These are phyloP conservation scores for Phalacrocorax aristotelis DNA, from an alignment of 2,113 vertebrate genomes.

Conservation along the genomic window DNA sequence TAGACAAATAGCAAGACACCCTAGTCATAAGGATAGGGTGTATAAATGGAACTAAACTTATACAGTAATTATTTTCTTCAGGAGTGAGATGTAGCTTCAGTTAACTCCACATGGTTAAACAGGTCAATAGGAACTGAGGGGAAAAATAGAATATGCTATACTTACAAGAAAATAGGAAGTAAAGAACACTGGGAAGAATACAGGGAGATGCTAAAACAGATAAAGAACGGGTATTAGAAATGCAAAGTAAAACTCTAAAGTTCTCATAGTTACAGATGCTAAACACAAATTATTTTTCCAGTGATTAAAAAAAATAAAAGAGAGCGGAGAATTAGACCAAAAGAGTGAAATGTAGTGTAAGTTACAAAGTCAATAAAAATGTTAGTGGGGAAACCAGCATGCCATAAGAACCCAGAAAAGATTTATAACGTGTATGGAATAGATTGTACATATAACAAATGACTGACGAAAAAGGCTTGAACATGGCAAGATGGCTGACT, in stretches of 20 bases:
- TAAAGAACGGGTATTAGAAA: slow-evolving; percentile 49
- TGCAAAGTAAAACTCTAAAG: slow-evolving; percentile 41
- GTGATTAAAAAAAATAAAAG: background rate
- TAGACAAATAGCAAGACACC: background rate
- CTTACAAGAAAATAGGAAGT: slow-evolving; percentile 69
- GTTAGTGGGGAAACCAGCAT: background rate
- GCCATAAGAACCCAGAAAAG: background rate
- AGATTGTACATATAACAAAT: background rate
- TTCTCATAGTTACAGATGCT: slow-evolving; percentile 43
- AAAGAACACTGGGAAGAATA: slow-evolving; percentile 64
- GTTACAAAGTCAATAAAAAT: background rate
- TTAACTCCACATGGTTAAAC: slow-evolving; percentile 10
- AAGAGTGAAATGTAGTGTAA: background rate
- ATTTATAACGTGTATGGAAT: background rate
- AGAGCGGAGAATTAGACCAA: background rate
- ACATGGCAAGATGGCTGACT: background rate
- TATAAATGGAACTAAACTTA: background rate
- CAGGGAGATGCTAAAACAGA: slow-evolving; percentile 62
- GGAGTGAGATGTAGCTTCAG: slow-evolving; percentile 18
- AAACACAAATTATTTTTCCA: slow-evolving; percentile 31
- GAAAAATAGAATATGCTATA: slow-evolving; percentile 31
- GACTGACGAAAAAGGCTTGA: background rate
- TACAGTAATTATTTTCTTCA: slow-evolving; percentile 12
- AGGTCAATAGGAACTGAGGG: slow-evolving; percentile 26
- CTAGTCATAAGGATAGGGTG: background rate